Percentiles rank a stretch among this genome's conserved stretches.
These are phyloP conservation scores for Penaeus vannamei DNA, from an alignment of 1,140 invertebrate species.

Conservation along the genomic window DNA sequence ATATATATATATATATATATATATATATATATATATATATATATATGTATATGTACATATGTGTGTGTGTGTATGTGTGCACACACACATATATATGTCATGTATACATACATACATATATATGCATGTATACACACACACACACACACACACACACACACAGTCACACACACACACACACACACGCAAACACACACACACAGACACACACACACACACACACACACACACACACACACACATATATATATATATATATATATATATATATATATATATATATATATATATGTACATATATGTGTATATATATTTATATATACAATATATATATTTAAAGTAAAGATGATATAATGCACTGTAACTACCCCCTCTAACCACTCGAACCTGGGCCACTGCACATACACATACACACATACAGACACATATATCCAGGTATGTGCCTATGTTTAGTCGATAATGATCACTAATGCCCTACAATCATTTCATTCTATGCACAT, in stretches of 20 bases:
- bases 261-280: slow-evolving; percentile 16
- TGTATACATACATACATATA: slow-evolving; percentile 13
- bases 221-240: slow-evolving; percentile 11
- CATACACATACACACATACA: slow-evolving; percentile 13
- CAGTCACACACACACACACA: background rate
- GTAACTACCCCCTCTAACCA: too few species aligned
- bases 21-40: background rate
- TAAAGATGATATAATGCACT: too few species aligned
- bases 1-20: too few species aligned
- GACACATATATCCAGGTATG: slow-evolving; percentile 12
- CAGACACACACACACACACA: slow-evolving; percentile 6
- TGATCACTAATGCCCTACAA: too few species aligned
- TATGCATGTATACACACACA: slow-evolving; percentile 13
- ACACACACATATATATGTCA: background rate
- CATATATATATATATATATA: slow-evolving; percentile 14
- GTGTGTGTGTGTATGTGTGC: too few species aligned
- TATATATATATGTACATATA: slow-evolving; percentile 16
- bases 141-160: slow-evolving; percentile 12
- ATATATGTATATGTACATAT: background rate
- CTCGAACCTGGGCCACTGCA: too few species aligned
- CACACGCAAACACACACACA: too few species aligned
- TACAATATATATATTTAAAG: too few species aligned
- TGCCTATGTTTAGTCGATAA: too few species aligned
- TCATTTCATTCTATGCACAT: too few species aligned
- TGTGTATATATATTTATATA: slow-evolving; percentile 9